A percentile compares a stretch with the other conserved stretches of the same genome.
phyloP scores from a whole-genome alignment of 1,140 invertebrate species.

The Drosophila bocqueti region DNA sequence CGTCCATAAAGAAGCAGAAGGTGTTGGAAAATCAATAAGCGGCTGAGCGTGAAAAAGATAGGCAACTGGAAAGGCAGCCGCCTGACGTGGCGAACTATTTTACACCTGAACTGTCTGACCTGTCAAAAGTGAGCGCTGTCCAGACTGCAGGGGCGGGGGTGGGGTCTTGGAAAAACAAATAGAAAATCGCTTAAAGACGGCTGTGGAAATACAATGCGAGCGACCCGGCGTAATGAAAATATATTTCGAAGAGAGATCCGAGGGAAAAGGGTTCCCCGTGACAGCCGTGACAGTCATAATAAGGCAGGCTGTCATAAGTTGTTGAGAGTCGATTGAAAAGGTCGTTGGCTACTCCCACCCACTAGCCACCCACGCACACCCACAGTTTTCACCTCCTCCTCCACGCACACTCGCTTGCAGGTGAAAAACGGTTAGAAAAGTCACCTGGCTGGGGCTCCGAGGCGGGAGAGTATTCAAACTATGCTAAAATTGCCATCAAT shows the following conservation, averaged over 20 bases:
- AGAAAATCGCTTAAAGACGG: conserved; percentile 66
- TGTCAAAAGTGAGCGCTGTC: conserved; percentile 47
- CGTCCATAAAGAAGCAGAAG: conserved; percentile 53
- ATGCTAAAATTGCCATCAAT: conserved; percentile 73
- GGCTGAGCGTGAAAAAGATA: conserved; percentile 32
- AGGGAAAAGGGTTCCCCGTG: conserved; percentile 31
- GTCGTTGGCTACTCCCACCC: conserved; percentile 22
- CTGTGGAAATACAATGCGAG: conserved; percentile 3
- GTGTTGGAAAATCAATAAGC: conserved; percentile 71
- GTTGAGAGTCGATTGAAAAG: conserved; percentile 65
- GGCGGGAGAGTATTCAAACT: conserved; percentile 51
- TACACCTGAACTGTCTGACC: conserved; percentile 76
- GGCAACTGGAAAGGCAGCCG: conserved; percentile 34
- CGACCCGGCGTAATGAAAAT: conserved; percentile 64
- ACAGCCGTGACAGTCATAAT: conserved; percentile 74
- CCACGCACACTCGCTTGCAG: conserved; percentile 13
- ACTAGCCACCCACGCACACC: conserved; percentile 11
- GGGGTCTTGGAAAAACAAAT: conserved; percentile 58
- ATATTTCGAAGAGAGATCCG: conserved; percentile 38
- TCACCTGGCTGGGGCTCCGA: conserved; percentile 14
- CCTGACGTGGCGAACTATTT: conserved; percentile 70
- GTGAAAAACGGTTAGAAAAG: neutral
- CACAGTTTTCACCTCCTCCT: conserved; percentile 60
- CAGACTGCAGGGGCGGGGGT: neutral
- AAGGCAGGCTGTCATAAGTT: conserved; percentile 79